phyloP scores from a whole-genome alignment of 2,113 vertebrate species.

The Corythoichthys haematopterus region DNA sequence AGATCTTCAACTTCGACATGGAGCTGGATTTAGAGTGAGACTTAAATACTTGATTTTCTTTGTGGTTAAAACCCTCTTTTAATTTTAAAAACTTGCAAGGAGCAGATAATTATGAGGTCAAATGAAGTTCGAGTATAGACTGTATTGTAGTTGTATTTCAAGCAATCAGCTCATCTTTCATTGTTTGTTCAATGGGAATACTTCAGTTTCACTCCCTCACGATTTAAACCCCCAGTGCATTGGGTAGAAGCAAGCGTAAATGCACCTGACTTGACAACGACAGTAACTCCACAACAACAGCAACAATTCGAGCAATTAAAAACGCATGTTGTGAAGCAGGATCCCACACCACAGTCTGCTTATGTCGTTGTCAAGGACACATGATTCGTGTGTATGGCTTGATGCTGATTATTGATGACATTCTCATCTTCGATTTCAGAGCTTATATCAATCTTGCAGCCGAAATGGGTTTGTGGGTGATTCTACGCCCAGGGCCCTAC shows the following conservation, averaged over 20 bases:
- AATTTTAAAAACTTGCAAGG: not conserved
- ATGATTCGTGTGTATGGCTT: conserved; percentile 1
- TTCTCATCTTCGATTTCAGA: conserved; percentile 60
- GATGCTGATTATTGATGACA: not conserved
- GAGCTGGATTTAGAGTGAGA: conserved; percentile 84
- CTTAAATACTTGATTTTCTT: not conserved
- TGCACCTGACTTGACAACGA: conserved; percentile 54
- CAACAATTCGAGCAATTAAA: conserved; percentile 34
- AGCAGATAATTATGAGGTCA: not conserved
- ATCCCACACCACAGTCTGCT: not conserved
- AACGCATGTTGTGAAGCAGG: conserved; percentile 11
- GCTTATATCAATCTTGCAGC: conserved; percentile 81
- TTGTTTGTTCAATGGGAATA: conserved; percentile 24
- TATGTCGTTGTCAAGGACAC: conserved; percentile 16
- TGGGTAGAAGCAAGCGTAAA: conserved; percentile 31
- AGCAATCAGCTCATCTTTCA: not conserved
- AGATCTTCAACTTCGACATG: conserved; percentile 79
- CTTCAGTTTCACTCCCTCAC: conserved; percentile 13
- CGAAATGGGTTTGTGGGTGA: conserved; percentile 86
- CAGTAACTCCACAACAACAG: conserved; percentile 54
- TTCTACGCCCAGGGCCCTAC: conserved; percentile 88
- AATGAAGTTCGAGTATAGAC: not conserved
- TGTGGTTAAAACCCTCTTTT: not conserved
- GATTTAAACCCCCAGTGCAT: conserved; percentile 25
- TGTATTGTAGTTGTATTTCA: not conserved